Evolutionary conservation across 2,113 vertebrate genomes (phyloP).

Genomic region (Hydrolagus affinis): DNA sequence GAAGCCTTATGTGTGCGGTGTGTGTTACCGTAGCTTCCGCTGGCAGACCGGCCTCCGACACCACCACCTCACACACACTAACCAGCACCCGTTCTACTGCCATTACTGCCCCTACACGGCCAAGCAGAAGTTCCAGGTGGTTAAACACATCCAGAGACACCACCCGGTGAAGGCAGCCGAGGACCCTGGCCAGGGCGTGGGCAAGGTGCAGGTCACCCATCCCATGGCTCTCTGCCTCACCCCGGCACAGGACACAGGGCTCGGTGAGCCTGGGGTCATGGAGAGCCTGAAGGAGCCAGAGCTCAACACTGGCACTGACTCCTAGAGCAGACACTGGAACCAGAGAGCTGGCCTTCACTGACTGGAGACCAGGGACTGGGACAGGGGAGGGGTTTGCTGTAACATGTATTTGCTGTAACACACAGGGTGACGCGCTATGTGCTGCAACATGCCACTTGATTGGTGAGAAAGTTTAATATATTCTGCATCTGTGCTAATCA

Average conservation of each 20-base stretch:
- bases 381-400: no score
- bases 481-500: constrained; percentile 7
- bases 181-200: constrained; percentile 66
- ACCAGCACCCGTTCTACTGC: constrained; percentile 84
- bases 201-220: constrained; percentile 60
- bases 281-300: not conserved
- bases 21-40: constrained; percentile 78
- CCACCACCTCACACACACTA: constrained; percentile 87
- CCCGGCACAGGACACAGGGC: not conserved
- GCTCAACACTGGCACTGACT: not conserved
- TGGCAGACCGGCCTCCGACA: constrained; percentile 89
- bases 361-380: not conserved
- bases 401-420: no score
- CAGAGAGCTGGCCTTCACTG: not conserved
- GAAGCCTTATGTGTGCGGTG: constrained; percentile 70
- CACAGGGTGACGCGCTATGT: no score
- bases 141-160: constrained; percentile 72
- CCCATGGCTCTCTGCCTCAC: constrained; percentile 58
- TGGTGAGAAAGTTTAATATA: constrained; percentile 15
- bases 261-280: not conserved
- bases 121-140: constrained; percentile 93
- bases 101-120: constrained; percentile 81
- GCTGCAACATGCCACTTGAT: no score
- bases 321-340: not conserved
- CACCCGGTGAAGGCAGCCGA: constrained; percentile 51